Evolutionary conservation across 2,888 invertebrate genomes (phyloP).

Genomic region (Oscheius myriophilus): DNA sequence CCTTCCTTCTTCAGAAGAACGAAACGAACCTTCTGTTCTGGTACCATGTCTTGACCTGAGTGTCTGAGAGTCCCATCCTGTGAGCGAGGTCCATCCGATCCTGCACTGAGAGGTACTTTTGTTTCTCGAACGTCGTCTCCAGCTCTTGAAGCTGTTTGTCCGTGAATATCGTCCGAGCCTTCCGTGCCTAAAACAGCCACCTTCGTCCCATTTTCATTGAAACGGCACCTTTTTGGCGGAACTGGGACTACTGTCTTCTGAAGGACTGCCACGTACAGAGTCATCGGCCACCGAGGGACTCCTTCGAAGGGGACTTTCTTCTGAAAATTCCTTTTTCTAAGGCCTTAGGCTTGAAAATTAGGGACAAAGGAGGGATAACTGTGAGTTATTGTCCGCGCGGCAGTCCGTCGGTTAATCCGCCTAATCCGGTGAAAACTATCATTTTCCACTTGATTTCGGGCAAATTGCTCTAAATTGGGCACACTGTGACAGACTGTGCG

Average conservation of each 20-base stretch:
- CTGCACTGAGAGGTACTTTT: slow-evolving; percentile 67
- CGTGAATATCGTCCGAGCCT: slow-evolving; percentile 83
- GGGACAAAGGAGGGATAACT: not conserved
- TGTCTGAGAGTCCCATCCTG: slow-evolving; percentile 88
- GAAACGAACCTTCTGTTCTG: slow-evolving; percentile 86
- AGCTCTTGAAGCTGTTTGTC: slow-evolving; percentile 79
- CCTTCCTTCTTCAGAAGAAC: no score
- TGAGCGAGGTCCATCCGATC: slow-evolving; percentile 95
- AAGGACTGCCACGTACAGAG: slow-evolving; percentile 5
- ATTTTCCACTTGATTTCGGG: slow-evolving; percentile 40
- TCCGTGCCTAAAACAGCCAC: slow-evolving; percentile 68
- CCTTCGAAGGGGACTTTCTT: slow-evolving; percentile 36
- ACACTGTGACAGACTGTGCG: not conserved
- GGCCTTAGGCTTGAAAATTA: not conserved
- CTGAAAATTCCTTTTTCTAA: slow-evolving; percentile 12
- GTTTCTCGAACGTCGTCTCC: slow-evolving; percentile 65
- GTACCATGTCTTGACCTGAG: slow-evolving; percentile 99
- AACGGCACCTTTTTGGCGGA: slow-evolving; percentile 12
- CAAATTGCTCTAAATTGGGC: slow-evolving; percentile 26
- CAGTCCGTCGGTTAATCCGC: slow-evolving; percentile 42
- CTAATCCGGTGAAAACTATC: slow-evolving; percentile 42
- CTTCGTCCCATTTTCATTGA: not conserved
- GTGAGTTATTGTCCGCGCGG: slow-evolving; percentile 10
- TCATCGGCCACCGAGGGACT: slow-evolving; percentile 28
- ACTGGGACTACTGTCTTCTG: slow-evolving; percentile 20